phyloP scores from a whole-genome alignment of 1,140 invertebrate genomes.

The Neodiprion fabricii region DNA sequence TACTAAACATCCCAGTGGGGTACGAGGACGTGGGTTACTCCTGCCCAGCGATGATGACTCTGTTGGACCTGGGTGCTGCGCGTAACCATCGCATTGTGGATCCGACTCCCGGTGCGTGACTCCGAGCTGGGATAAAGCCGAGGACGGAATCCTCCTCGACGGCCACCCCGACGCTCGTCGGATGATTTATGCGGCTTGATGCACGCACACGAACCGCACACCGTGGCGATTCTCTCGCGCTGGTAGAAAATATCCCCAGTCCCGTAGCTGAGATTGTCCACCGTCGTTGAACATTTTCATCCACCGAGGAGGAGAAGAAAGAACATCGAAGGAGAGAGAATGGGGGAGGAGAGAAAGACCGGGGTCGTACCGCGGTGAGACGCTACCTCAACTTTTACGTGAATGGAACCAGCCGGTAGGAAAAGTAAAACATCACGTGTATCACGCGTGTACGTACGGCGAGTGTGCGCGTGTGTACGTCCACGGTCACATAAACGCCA shows the following conservation, averaged over 20 bases:
- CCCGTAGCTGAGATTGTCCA: too few relatives aligned
- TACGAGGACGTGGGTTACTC: neutral
- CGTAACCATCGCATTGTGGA: slow-evolving; percentile 2
- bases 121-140: neutral
- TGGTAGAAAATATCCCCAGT: too few relatives aligned
- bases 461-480: neutral
- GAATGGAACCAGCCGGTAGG: slow-evolving; percentile 37
- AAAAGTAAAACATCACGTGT: slow-evolving; percentile 48
- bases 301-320: too few relatives aligned
- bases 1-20: slow-evolving; percentile 26
- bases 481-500: neutral
- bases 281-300: too few relatives aligned
- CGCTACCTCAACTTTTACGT: slow-evolving; percentile 3
- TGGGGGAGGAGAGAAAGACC: neutral
- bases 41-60: slow-evolving; percentile 9
- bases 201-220: too few relatives aligned
- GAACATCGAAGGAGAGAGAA: too few relatives aligned
- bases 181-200: too few relatives aligned
- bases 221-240: too few relatives aligned
- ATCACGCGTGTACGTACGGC: slow-evolving; percentile 16
- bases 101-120: neutral
- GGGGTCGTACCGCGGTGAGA: neutral
- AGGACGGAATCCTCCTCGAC: too few relatives aligned
- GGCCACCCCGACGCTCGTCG: too few relatives aligned
- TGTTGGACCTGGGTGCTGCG: slow-evolving; percentile 1